Percentiles rank a stretch among this genome's conserved stretches.
Evolutionary conservation across 2,113 vertebrate species (phyloP).

Genomic region (Anoplopoma fimbria): DNA sequence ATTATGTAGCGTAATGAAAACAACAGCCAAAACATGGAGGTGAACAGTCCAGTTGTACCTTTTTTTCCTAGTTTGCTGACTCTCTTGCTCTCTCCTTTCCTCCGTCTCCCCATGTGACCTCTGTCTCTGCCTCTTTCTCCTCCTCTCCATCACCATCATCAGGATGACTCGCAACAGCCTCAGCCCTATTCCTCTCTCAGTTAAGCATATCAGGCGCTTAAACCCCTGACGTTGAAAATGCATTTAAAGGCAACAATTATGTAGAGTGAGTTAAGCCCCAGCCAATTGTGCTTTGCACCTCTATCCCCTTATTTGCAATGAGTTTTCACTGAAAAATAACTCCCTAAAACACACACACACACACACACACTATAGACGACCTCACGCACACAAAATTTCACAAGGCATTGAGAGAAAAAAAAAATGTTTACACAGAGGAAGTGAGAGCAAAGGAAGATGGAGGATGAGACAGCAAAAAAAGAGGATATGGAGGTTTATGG

Average conservation of each 20-base stretch:
- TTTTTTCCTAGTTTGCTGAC: slow-evolving; percentile 12
- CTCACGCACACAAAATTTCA: not conserved
- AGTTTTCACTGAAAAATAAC: slow-evolving; percentile 41
- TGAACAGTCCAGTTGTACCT: not conserved
- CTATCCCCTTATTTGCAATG: slow-evolving; percentile 34
- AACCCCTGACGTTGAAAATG: slow-evolving; percentile 46
- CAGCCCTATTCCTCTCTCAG: slow-evolving; percentile 32
- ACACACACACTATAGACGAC: not conserved
- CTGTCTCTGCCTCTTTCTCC: slow-evolving; percentile 19
- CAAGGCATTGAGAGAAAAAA: not conserved
- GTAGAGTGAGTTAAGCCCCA: slow-evolving; percentile 58
- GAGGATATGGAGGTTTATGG: not conserved
- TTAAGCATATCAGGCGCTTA: slow-evolving; percentile 50
- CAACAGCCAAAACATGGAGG: not conserved
- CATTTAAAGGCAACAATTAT: slow-evolving; percentile 66
- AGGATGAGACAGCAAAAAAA: slow-evolving; percentile 2
- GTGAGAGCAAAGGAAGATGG: not conserved
- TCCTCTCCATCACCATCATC: slow-evolving; percentile 24
- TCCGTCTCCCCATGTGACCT: slow-evolving; percentile 8
- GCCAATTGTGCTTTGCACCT: slow-evolving; percentile 46
- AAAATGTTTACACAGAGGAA: slow-evolving; percentile 1
- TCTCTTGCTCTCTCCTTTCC: slow-evolving; percentile 3
- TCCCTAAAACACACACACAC: no score
- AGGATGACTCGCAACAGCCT: slow-evolving; percentile 14
- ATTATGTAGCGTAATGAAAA: not conserved